Percentiles rank a stretch among this genome's conserved stretches.
phyloP scores from a whole-genome alignment of 1,140 invertebrate genomes.

The Latrodectus geometricus region DNA sequence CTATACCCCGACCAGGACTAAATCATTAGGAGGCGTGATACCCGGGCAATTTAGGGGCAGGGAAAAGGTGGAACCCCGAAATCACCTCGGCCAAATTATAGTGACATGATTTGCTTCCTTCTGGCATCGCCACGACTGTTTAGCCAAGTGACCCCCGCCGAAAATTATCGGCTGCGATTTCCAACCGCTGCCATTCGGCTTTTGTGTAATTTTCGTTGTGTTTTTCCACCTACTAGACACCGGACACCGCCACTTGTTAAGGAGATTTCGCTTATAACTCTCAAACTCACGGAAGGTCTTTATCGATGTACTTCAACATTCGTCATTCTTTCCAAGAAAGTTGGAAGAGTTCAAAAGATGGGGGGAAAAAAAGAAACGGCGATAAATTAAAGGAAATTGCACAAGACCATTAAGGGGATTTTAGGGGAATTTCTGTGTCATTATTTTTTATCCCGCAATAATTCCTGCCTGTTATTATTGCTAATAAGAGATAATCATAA shows the following conservation, averaged over 20 bases:
- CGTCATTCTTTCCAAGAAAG: no score
- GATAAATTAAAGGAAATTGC: no score
- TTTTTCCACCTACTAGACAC: slow-evolving; percentile 26
- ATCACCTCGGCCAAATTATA: slow-evolving; percentile 53
- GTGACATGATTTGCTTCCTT: slow-evolving; percentile 42
- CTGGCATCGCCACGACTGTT: background rate
- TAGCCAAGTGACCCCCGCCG: slow-evolving; percentile 17
- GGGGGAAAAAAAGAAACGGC: no score
- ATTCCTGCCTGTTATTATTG: no score
- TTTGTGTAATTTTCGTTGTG: slow-evolving; percentile 38
- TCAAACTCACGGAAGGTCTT: background rate
- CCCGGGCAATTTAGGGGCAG: slow-evolving; percentile 32
- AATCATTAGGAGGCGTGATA: slow-evolving; percentile 50
- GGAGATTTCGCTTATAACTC: background rate
- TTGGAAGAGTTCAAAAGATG: no score
- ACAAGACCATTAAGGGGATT: no score
- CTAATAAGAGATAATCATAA: no score
- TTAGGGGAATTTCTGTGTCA: no score
- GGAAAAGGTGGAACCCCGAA: slow-evolving; percentile 47
- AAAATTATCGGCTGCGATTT: slow-evolving; percentile 32
- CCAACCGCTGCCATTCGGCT: background rate
- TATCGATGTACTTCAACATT: background rate
- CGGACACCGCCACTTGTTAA: slow-evolving; percentile 1
- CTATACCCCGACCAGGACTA: slow-evolving; percentile 2
- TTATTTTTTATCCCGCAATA: no score